Base-by-base conservation (phyloP, 2,888 invertebrate species). In the Oligia strigilis region DNA sequence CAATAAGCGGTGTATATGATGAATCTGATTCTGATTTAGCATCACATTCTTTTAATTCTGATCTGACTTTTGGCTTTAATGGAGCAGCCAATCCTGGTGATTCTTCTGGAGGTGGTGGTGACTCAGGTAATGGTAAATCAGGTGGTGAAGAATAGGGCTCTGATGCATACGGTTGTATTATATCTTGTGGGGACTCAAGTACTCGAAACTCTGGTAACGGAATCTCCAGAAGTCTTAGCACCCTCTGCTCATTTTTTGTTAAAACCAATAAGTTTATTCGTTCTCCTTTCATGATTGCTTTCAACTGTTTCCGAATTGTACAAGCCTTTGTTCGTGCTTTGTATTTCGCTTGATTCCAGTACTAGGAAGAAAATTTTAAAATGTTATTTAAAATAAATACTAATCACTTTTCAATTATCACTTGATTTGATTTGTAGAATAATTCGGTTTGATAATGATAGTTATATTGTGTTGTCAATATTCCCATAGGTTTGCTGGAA, bases 271-370 rank as follows among this genome's bases (percentile, higher is more conserved):
- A 49, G n/a, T 75, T 76, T 62, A 76, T 46, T 14, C 46, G 49
- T 40, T 60, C 60, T 0, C 76, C 77, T 40, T 76, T 76, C 60
- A 62, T 76, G 9, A 60, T 76, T 76, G 76, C 43, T 76, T 77
- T 76, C 40, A 76, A 19, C 40, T 76, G 76, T n/a, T 76, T 76
- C n/a, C 60, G 60, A 19, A 76, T 76, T 14, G 49, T 76, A 62
- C 49, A 19, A 40, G 60, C 76, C 17, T 64, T 77, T 0, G 29
- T 2, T 36, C 77, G 52, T 4, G 78, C 49, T 77, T 43, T 77
- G 64, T 64, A 77, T 52, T 77, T 77, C 0, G 62, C 62, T 52
- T 77, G 64, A 64, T 77, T 52, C 77, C 77, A 77, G 23, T 77
- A 77, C 77, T 77, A 52, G 23, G 17, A 64, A 29, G 8, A 13